These are phyloP conservation scores for Oxytorus armatus DNA, from an alignment of 2,888 invertebrate genomes.

Conservation along the genomic window DNA sequence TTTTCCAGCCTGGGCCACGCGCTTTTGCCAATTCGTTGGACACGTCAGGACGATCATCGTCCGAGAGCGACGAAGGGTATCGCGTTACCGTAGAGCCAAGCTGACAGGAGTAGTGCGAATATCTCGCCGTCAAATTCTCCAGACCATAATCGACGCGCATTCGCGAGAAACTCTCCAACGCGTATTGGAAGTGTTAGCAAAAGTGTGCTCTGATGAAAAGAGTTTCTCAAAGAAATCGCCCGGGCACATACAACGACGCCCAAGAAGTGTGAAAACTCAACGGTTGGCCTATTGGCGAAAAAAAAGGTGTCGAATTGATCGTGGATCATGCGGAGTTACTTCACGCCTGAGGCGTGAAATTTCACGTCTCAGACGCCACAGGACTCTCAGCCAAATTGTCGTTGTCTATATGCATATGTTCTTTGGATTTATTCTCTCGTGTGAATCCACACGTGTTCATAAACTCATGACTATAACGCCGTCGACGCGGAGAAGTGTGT, in stretches of 20 bases:
- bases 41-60: conserved; percentile 75
- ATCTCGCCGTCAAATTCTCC: conserved; percentile 49
- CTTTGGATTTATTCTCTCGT: conserved; percentile 14
- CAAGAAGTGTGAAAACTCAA: conserved; percentile 51
- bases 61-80: conserved; percentile 23
- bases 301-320: conserved; percentile 50
- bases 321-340: conserved; percentile 47
- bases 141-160: conserved; percentile 2
- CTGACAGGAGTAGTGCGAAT: conserved; percentile 61
- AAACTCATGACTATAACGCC: neutral
- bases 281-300: conserved; percentile 39
- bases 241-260: conserved; percentile 6
- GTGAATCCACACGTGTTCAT: conserved; percentile 7
- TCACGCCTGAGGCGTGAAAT: conserved; percentile 61
- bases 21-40: conserved; percentile 80
- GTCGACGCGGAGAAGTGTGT: conserved; percentile 62
- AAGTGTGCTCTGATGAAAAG: conserved; percentile 20
- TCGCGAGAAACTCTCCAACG: conserved; percentile 8
- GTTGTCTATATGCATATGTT: conserved; percentile 1
- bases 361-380: conserved; percentile 11
- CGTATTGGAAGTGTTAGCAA: conserved; percentile 41
- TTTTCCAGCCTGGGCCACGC: conserved; percentile 74
- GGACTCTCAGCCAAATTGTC: neutral
- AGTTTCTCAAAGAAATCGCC: conserved; percentile 64
- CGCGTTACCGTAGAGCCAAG: conserved; percentile 13